Base-by-base conservation (phyloP, 2,888 invertebrate species). In the Diachrysia chrysitis region DNA sequence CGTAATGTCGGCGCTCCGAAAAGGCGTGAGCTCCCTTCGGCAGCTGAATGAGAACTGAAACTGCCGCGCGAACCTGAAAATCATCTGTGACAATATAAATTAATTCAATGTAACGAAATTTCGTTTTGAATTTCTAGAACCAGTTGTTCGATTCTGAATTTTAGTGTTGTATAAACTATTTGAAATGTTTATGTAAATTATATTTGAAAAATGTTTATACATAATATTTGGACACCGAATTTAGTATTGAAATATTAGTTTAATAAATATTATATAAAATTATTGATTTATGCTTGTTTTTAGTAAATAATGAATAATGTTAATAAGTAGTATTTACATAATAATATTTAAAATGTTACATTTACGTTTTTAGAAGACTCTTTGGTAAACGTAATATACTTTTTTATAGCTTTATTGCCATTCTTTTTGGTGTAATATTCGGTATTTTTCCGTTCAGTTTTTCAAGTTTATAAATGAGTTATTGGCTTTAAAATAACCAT, bases 31-130 rank as follows among this genome's bases (percentile, higher is more conserved):
- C 16, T 69, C 85, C 51, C 81, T 56, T 55, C 70, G 73, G 78
- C 76, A 72, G 68, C 89, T 87, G 87, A 85, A 87, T 85, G 77
- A 74, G 79, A 82, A 92, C 91, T 92, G 90, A 85, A 77, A 56
- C 65, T 65, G 53, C 55, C 64, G 69, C 64, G 75, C 83, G 72
- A 80, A 56, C 60, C 81, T 84, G 86, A 85, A 86, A 83, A 76
- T 72, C 81, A 77, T 79, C 81, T 74, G 68, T 58, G 71, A 75
- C 62, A 37, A 35, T 71, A 51, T 23, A 32, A 56, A 62, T 68
- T 66, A 66, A 58, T 58, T 42, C 32, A 17, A 12, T 16, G 37
- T 3, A 17, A 51, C 9, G 6, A 6, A 60, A 56, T 14, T 23
- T 14, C 3, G n/a, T 25, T 16, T 5, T 32, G 16, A 32, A 25